Evolutionary conservation across 2,797 vertebrate species (phyloP).

Genomic region (Microctenopoma stevenorrisi): DNA sequence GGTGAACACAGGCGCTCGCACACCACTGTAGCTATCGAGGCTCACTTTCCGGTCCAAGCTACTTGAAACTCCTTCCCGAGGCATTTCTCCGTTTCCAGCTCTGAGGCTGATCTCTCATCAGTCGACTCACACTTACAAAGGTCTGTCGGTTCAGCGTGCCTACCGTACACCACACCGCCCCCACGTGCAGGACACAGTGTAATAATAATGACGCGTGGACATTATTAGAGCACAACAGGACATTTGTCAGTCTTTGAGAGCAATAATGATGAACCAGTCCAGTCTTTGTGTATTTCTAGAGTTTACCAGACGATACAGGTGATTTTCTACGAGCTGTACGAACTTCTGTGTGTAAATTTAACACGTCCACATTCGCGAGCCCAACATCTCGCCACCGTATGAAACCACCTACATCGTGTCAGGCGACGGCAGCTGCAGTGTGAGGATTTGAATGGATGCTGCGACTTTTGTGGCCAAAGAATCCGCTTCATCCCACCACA

Average conservation of each 20-base stretch:
- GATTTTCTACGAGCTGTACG: slow-evolving; percentile 16
- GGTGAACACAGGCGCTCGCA: slow-evolving; percentile 83
- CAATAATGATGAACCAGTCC: slow-evolving; percentile 66
- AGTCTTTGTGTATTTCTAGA: slow-evolving; percentile 21
- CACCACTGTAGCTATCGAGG: slow-evolving; percentile 66
- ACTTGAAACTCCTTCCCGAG: slow-evolving; percentile 67
- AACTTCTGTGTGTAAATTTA: neutral
- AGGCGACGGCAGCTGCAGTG: neutral
- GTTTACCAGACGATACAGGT: slow-evolving; percentile 19
- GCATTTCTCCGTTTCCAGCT: slow-evolving; percentile 39
- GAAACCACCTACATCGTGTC: slow-evolving; percentile 24
- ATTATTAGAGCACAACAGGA: slow-evolving; percentile 51
- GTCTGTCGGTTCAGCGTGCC: slow-evolving; percentile 61
- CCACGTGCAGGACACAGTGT: neutral
- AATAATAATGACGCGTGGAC: slow-evolving; percentile 12
- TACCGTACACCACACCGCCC: slow-evolving; percentile 44
- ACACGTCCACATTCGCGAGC: neutral
- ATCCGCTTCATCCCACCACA: neutral
- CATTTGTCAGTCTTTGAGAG: slow-evolving; percentile 60
- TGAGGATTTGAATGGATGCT: neutral
- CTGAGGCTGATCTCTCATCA: slow-evolving; percentile 18
- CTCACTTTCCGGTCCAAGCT: slow-evolving; percentile 62
- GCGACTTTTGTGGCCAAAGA: neutral
- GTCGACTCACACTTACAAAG: neutral
- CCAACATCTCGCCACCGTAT: neutral